These are phyloP conservation scores for Nebria ingens DNA, from an alignment of 1,140 invertebrate species.

Conservation along the genomic window DNA sequence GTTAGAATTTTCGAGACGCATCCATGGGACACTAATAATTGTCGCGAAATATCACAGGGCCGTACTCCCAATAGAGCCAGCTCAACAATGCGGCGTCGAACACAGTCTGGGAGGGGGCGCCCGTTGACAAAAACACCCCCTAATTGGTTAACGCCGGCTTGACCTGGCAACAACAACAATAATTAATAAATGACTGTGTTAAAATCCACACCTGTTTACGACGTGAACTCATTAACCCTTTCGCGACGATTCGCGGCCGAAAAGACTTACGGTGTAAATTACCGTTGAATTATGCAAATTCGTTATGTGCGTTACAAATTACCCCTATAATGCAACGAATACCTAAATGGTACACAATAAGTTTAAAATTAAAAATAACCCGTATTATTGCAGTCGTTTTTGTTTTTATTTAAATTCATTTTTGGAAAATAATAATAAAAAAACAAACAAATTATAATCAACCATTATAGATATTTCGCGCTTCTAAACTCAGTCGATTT, in stretches of 20 bases:
- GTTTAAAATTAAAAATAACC: too few species aligned
- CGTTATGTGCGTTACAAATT: not conserved
- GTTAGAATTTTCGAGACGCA: constrained; percentile 96
- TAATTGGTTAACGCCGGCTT: constrained; percentile 91
- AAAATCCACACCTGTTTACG: too few species aligned
- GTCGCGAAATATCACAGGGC: constrained; percentile 91
- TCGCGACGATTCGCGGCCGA: too few species aligned
- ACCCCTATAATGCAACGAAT: not conserved
- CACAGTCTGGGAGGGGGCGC: constrained; percentile 83
- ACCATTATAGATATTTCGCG: too few species aligned
- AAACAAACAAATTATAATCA: too few species aligned
- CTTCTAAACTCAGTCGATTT: too few species aligned
- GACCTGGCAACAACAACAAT: constrained; percentile 45
- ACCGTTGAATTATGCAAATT: not conserved
- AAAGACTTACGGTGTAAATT: not conserved
- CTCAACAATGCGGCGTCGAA: constrained; percentile 88
- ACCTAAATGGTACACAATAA: too few species aligned
- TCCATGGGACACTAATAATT: constrained; percentile 90
- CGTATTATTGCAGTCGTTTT: too few species aligned
- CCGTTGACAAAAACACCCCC: constrained; percentile 96
- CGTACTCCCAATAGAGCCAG: constrained; percentile 82
- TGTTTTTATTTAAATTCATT: too few species aligned
- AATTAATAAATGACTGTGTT: not conserved
- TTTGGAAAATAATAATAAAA: too few species aligned
- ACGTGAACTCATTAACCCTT: too few species aligned